Conservation (phyloP, 23 tunicate genomes). For the Clavelina lepadiformis region DNA sequence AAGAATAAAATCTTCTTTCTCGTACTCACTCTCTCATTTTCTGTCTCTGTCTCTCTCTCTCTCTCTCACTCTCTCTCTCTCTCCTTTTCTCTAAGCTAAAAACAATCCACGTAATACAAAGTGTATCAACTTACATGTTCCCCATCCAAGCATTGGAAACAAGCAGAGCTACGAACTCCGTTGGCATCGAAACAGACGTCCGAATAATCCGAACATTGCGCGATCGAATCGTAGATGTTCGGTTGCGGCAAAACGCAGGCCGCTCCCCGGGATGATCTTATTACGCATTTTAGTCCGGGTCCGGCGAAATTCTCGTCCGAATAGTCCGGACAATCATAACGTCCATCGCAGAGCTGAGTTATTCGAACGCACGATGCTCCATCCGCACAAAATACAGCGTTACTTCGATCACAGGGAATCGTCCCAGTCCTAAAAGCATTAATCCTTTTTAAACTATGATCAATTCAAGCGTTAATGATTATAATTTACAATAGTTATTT, state of each 20-base stretch:
- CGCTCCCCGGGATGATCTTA: slow-evolving; percentile 9
- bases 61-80: too few species aligned
- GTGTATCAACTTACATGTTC: slow-evolving; percentile 32
- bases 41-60: too few species aligned
- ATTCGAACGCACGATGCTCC: slow-evolving; percentile 11
- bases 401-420: slow-evolving; percentile 15
- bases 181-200: slow-evolving; percentile 51
- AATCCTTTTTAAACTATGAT: too few species aligned
- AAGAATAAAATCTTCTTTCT: too few species aligned
- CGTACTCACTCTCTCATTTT: too few species aligned
- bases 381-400: slow-evolving; percentile 42
- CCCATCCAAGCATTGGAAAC: slow-evolving; percentile 64
- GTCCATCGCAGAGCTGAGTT: slow-evolving; percentile 43
- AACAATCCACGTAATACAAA: slow-evolving; percentile 1
- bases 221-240: slow-evolving; percentile 16
- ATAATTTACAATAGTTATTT: too few species aligned
- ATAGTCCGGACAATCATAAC: slow-evolving; percentile 53
- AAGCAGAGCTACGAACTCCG: slow-evolving; percentile 15
- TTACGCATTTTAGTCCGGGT: slow-evolving; percentile 61
- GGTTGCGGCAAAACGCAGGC: slow-evolving; percentile 51
- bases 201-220: slow-evolving; percentile 31
- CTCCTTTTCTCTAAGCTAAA: neutral
- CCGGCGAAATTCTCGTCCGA: slow-evolving; percentile 54
- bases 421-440: neutral
- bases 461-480: too few species aligned